phyloP scores from a whole-genome alignment of 2,888 invertebrate genomes.

The Amblyjoppa proteus region DNA sequence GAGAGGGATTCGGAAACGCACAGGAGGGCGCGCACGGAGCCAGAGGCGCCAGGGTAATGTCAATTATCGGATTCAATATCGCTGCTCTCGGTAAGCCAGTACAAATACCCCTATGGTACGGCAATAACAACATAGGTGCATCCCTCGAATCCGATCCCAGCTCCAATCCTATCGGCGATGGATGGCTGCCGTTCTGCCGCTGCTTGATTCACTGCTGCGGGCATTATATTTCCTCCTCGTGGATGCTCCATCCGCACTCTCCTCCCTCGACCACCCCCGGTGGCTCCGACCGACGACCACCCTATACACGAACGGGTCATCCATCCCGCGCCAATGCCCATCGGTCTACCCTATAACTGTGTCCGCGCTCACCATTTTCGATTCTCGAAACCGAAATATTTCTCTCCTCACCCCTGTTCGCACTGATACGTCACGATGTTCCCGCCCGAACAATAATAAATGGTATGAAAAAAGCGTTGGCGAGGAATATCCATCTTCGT shows the following conservation, averaged over 20 bases:
- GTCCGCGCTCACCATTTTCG: constrained; percentile 24
- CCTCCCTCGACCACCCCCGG: constrained; percentile 30
- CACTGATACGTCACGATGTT: constrained; percentile 5
- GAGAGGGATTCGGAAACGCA: constrained; percentile 26
- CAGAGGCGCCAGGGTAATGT: constrained; percentile 78
- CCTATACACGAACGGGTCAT: constrained; percentile 54
- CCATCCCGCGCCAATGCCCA: constrained; percentile 57
- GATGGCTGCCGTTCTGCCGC: constrained; percentile 79
- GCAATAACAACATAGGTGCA: constrained; percentile 83
- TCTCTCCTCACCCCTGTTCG: constrained; percentile 12
- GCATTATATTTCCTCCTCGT: constrained; percentile 72
- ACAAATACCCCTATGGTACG: constrained; percentile 84
- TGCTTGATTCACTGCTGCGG: constrained; percentile 73
- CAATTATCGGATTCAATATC: constrained; percentile 85
- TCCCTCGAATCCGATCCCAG: constrained; percentile 81
- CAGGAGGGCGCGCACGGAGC: constrained; percentile 29
- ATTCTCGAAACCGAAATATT: constrained; percentile 27
- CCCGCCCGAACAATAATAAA: neutral
- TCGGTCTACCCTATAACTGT: constrained; percentile 24
- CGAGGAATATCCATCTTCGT: neutral
- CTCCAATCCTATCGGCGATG: constrained; percentile 79
- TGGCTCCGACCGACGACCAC: constrained; percentile 45
- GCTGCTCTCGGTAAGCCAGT: constrained; percentile 84
- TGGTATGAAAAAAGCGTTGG: neutral
- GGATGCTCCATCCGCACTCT: constrained; percentile 53